These are phyloP conservation scores for Pitangus sulphuratus DNA, from an alignment of 2,797 vertebrate species.

Conservation along the genomic window DNA sequence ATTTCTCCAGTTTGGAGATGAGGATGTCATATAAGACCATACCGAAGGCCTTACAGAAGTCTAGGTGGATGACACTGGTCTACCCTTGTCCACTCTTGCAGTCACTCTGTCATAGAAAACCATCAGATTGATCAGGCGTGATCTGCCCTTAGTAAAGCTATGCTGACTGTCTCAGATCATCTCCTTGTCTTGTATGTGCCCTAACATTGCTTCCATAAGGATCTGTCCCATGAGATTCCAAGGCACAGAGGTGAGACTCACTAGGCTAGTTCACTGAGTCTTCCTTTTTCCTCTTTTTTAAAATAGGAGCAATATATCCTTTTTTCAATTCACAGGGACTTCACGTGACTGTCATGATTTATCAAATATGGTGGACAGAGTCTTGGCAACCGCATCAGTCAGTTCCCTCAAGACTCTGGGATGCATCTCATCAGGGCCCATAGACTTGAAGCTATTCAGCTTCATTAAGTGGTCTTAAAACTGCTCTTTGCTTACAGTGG, in stretches of 20 bases:
- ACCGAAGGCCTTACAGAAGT: background rate
- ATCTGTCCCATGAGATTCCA: background rate
- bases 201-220: background rate
- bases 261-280: background rate
- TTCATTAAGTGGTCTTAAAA: background rate
- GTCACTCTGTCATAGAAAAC: background rate
- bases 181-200: background rate
- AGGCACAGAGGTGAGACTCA: background rate
- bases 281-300: background rate
- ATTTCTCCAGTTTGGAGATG: background rate
- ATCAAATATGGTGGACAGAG: background rate
- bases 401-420: background rate
- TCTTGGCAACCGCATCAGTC: background rate
- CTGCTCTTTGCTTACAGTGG: background rate
- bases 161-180: background rate
- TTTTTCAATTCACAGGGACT: background rate
- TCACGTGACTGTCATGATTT: background rate
- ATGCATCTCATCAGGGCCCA: background rate
- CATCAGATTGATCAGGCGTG: background rate
- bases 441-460: background rate
- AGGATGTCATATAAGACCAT: background rate
- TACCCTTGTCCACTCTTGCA: background rate
- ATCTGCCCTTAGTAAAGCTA: background rate
- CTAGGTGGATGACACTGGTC: background rate
- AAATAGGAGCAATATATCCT: background rate